Conservation (phyloP, 2,797 vertebrate species). For the Melanotaenia trifasciata region DNA sequence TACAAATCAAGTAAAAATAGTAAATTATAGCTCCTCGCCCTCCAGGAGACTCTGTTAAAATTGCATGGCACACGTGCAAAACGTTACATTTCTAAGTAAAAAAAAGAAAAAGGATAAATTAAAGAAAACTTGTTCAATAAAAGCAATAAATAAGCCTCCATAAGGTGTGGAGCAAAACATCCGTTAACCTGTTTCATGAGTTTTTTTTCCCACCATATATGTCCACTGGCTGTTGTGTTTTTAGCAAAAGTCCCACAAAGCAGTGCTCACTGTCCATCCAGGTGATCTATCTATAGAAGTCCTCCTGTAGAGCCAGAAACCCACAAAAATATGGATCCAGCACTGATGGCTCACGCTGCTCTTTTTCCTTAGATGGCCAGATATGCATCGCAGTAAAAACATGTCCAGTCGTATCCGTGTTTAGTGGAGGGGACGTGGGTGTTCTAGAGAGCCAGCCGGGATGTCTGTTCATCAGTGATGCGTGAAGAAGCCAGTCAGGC, state of each 20-base stretch:
- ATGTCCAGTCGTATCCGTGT: constrained; percentile 55
- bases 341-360: constrained; percentile 27
- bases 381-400: constrained; percentile 59
- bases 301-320: constrained; percentile 42
- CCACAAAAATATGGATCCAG: constrained; percentile 59
- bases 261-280: constrained; percentile 55
- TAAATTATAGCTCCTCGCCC: constrained; percentile 49
- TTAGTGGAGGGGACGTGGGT: constrained; percentile 36
- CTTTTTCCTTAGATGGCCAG: constrained; percentile 32
- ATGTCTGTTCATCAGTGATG: constrained; percentile 59
- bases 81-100: constrained; percentile 76
- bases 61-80: constrained; percentile 85
- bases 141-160: constrained; percentile 78
- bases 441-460: constrained; percentile 54
- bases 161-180: constrained; percentile 74
- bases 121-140: constrained; percentile 74
- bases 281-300: constrained; percentile 19
- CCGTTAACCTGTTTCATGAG: constrained; percentile 65
- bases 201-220: constrained; percentile 50
- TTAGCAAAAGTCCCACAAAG: constrained; percentile 66
- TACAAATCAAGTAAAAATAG: constrained; percentile 77
- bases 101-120: constrained; percentile 44
- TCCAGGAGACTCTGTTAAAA: constrained; percentile 65
- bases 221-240: constrained; percentile 50
- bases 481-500: constrained; percentile 68